These are phyloP conservation scores for Pelodytes ibericus DNA, from an alignment of 2,797 vertebrate genomes.

Conservation along the genomic window DNA sequence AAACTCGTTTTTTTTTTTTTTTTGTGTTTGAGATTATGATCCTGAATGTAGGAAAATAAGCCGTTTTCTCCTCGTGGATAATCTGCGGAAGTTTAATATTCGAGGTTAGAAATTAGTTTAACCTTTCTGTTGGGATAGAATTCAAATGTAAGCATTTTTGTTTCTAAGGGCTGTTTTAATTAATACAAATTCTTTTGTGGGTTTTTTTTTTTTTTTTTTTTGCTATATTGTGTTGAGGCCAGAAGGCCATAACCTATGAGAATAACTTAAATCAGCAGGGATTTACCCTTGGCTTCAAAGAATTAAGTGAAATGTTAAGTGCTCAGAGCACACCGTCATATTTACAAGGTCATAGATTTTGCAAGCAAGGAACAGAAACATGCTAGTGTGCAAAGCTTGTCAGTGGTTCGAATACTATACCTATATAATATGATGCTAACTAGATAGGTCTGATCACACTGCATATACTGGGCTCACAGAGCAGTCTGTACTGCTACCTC, in stretches of 20 bases:
- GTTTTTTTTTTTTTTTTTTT: background rate
- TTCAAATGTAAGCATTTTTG: background rate
- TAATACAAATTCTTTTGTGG: background rate
- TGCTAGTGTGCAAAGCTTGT: too few species aligned
- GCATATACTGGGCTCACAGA: too few species aligned
- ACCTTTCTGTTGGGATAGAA: conserved; percentile 2
- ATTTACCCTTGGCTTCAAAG: background rate
- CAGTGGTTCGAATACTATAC: too few species aligned
- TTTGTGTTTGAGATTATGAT: conserved; percentile 24
- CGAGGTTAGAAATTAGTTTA: background rate
- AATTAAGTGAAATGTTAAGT: background rate
- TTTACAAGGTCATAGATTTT: too few species aligned
- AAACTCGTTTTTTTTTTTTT: background rate
- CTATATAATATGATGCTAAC: too few species aligned
- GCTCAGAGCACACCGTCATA: background rate
- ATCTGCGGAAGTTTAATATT: conserved; percentile 11
- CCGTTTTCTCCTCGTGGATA: conserved; percentile 7
- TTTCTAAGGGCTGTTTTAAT: background rate
- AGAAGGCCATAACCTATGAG: background rate
- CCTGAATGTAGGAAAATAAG: conserved; percentile 37
- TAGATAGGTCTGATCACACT: too few species aligned
- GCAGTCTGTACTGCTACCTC: too few species aligned
- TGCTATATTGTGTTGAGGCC: background rate
- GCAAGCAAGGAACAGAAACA: too few species aligned
- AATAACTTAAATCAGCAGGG: background rate